Conservation (phyloP, 1,140 invertebrate species). For the Trichonephila inaurata region DNA sequence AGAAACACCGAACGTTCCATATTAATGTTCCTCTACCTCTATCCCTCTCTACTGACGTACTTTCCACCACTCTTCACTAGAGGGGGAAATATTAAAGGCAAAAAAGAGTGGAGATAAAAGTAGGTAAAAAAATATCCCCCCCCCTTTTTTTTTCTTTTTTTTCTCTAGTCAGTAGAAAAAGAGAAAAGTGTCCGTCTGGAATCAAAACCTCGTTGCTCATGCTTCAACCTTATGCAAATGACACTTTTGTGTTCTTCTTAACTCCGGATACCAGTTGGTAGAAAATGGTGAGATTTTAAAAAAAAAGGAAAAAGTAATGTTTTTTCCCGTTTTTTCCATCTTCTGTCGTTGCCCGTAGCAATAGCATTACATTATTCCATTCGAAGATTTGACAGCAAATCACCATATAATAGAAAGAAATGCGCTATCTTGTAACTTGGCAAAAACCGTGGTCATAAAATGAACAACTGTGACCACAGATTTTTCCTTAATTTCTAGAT, state of each 20-base stretch:
- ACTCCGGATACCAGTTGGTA: slow-evolving; percentile 43
- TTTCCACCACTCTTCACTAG: slow-evolving; percentile 8
- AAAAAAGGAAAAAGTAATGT: background rate
- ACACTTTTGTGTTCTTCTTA: slow-evolving; percentile 33
- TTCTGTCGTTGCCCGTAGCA: background rate
- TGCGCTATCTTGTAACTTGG: background rate
- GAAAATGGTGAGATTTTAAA: slow-evolving; percentile 46
- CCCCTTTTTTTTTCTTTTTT: background rate
- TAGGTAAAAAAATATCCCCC: background rate
- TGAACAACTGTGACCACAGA: slow-evolving; percentile 32
- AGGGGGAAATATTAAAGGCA: background rate
- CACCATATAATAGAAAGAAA: slow-evolving; percentile 50
- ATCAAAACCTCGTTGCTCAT: slow-evolving; percentile 65
- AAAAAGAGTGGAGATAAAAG: slow-evolving; percentile 2
- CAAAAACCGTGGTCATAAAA: slow-evolving; percentile 6
- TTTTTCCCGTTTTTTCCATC: background rate
- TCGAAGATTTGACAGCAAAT: background rate
- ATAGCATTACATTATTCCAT: slow-evolving; percentile 7
- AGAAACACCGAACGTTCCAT: slow-evolving; percentile 65
- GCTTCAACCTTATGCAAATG: slow-evolving; percentile 63
- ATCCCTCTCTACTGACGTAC: background rate
- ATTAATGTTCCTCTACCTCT: slow-evolving; percentile 46
- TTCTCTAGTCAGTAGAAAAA: background rate
- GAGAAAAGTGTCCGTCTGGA: slow-evolving; percentile 47
- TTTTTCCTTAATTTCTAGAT: background rate